Evolutionary conservation across 2,888 invertebrate species (phyloP), one percentile per base, ranked within the genome.

Genomic region (Geophilus truncorum): DNA sequence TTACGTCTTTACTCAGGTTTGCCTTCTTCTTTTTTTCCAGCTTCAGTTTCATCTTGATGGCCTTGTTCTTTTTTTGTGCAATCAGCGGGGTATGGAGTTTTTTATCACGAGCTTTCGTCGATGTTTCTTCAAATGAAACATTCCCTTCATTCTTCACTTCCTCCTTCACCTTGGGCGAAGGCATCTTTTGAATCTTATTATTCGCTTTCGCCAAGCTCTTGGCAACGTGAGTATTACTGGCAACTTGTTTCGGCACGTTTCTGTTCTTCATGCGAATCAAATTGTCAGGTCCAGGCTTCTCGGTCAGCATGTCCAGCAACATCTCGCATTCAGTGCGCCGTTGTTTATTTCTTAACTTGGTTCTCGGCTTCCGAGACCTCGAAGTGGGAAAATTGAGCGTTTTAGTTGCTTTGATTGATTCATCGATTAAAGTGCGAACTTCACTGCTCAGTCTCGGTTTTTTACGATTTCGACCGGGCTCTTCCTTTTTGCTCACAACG

Each of bases 1-100:
- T 28, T 18, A 1, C 76, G 5, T 76, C 76, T 76, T 76, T 76
- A 5, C 7, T 28, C 12, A 32, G 15, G 6, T n/a, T 4, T 15
- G 30, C 28, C 15, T 51, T 57, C 25, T 80, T 80, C 77, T 80
- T 80, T 30, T 76, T 80, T 57, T 76, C 76, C 80, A 76, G 40
- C 7, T 75, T 30, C 77, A 80, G 40, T 76, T 80, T 75, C 36
- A 80, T 30, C 30, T 77, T 76, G 28, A 80, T 80, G 10, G 80
- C 80, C 15, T 80, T 57, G 21, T 57, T 80, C 77, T 80, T 80
- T 45, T 77, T 70, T 36, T 80, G 32, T 7, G 79, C 28, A 25
- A 51, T 21, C 21, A 45, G 28, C 10, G 79, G 28, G 2, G 51
- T 5, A 18, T 7, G 9, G 1, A 15, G n/a, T 51, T 79, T 79